Conservation (phyloP, 2,888 invertebrate species). For the Nipponacmea schrenckii region DNA sequence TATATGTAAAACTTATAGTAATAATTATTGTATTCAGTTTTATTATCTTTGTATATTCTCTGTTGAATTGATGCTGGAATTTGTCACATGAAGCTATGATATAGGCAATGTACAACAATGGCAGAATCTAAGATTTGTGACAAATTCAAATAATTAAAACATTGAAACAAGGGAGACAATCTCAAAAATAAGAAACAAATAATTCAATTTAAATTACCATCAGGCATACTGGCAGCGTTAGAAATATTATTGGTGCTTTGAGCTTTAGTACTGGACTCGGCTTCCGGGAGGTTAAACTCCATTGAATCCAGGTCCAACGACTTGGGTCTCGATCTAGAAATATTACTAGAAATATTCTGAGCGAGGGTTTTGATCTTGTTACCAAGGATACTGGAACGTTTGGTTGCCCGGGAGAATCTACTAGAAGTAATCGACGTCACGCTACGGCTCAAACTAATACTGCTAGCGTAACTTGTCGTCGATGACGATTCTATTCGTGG, state of each 20-base stretch:
- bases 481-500: not conserved
- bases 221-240: constrained; percentile 42
- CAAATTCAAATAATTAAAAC: no score
- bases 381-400: constrained; percentile 53
- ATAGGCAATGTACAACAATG: no score
- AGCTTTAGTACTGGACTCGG: constrained; percentile 28
- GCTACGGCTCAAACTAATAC: constrained; percentile 45
- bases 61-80: no score
- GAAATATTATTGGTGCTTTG: constrained; percentile 23
- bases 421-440: constrained; percentile 40
- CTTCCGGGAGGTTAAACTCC: constrained; percentile 29
- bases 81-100: no score
- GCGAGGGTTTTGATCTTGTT: constrained; percentile 53
- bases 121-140: no score
- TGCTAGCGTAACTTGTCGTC: constrained; percentile 36
- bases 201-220: constrained; percentile 18
- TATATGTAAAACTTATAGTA: no score
- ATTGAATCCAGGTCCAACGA: constrained; percentile 56
- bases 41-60: no score
- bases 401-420: constrained; percentile 44
- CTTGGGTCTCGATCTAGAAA: constrained; percentile 47
- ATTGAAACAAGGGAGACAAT: no score
- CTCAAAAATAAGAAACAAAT: no score
- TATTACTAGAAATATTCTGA: constrained; percentile 32
- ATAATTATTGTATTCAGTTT: no score